Evolutionary conservation across 2,797 vertebrate genomes (phyloP), one percentile per base, ranked within the genome.

Genomic region (Sciurus vulgaris): DNA sequence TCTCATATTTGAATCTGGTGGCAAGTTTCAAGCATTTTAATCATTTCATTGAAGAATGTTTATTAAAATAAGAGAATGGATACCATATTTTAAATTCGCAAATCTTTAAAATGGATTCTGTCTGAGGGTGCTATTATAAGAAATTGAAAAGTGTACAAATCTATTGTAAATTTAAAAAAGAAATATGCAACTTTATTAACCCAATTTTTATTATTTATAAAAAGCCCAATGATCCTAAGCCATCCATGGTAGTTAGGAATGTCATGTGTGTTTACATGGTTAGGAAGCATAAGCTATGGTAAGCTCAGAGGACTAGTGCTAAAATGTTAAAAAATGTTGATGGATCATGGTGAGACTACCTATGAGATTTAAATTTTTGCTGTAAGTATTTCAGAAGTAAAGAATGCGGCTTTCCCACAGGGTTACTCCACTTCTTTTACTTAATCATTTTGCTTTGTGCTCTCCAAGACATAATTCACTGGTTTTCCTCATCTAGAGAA

Each of bases 361-460:
- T 96, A 73, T 96, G 96, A 98, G 97, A 85, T 98, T 97, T 94
- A 96, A 96, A 95, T 96, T 98, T 98, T 98, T 98, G 92, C 97
- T 98, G 98, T 96, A 95, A 98, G 98, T 98, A 98, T 89, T 98
- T 98, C 95, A 98, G 97, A 98, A 97, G 84, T 98, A 97, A 98
- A 98, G 95, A 96, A 98, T 74, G 72, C 96, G 95, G 76, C 93
- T 98, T 98, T 98, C 97, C 96, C 97, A 97, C 95, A 97, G 96
- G 95, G 96, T 98, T 98, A 96, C 95, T 98, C 98, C 65, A 96
- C 91, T 96, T 98, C 95, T 98, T 98, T 98, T 97, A 98, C 97
- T 98, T 98, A 98, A 98, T 98, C 98, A 98, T 95, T 97, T 98
- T 98, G 96, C 88, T 95, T 98, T 98, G 97, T 96, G 94, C 95